Evolutionary conservation across 1,140 invertebrate species (phyloP).

Genomic region (Sarcophaga bullata): DNA sequence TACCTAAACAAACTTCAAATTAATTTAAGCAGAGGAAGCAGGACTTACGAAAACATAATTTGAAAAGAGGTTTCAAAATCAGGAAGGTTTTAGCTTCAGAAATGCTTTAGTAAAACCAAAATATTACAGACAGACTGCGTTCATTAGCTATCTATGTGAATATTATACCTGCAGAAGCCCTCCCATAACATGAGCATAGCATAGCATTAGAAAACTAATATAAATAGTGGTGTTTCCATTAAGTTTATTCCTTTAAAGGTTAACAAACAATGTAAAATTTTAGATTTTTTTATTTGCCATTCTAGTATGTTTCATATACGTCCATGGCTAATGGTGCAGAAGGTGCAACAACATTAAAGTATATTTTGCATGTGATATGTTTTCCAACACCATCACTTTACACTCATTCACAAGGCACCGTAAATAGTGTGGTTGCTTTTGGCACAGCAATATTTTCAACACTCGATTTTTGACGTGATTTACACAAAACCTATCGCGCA

Average conservation of each 20-base stretch:
- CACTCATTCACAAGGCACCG: background rate
- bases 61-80: no score
- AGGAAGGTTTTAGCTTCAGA: no score
- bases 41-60: no score
- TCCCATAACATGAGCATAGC: no score
- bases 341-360: slow-evolving; percentile 24
- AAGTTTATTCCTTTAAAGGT: background rate
- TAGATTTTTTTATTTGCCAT: background rate
- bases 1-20: no score
- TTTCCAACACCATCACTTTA: slow-evolving; percentile 20
- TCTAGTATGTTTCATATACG: background rate
- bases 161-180: no score
- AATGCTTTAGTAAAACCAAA: no score
- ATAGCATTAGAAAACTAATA: no score
- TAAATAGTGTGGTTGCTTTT: background rate
- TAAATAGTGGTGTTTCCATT: no score
- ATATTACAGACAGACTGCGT: no score
- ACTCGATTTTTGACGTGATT: slow-evolving; percentile 43
- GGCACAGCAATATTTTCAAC: slow-evolving; percentile 36
- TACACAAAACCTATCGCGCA: slow-evolving; percentile 39
- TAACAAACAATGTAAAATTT: background rate
- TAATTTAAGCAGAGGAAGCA: no score
- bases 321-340: background rate
- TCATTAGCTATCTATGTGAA: no score
- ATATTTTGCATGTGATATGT: slow-evolving; percentile 24